Conservation (phyloP, 1,140 invertebrate genomes). For the Ylistrum balloti region DNA sequence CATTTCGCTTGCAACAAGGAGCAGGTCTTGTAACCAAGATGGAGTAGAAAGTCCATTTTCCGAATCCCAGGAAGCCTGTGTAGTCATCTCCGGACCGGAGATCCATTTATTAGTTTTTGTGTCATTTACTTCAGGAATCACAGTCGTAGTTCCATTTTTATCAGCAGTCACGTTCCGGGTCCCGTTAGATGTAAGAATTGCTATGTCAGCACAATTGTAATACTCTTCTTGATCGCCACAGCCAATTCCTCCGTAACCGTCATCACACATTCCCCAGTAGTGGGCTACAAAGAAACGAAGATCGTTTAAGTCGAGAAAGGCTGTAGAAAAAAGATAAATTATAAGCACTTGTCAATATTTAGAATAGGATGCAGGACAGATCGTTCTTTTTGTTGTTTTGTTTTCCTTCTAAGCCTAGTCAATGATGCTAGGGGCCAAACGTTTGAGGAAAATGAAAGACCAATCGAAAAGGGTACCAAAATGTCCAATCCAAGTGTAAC, state of each 20-base stretch:
- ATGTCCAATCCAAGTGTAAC: too few relatives aligned
- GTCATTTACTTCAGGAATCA: not conserved
- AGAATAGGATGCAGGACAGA: too few relatives aligned
- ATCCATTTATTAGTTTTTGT: not conserved
- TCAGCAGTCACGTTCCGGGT: not conserved
- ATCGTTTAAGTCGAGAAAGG: too few relatives aligned
- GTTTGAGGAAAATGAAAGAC: too few relatives aligned
- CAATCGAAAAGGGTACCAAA: too few relatives aligned
- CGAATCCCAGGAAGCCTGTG: not conserved
- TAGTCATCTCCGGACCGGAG: not conserved
- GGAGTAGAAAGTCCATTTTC: not conserved
- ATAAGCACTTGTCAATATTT: too few relatives aligned
- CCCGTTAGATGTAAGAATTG: slow-evolving; percentile 58
- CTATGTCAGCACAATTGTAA: slow-evolving; percentile 74
- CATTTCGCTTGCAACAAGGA: slow-evolving; percentile 1
- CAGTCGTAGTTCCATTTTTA: not conserved
- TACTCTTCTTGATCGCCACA: slow-evolving; percentile 74
- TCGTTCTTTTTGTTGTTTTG: too few relatives aligned
- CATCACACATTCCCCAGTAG: slow-evolving; percentile 66
- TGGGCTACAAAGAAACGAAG: slow-evolving; percentile 66
- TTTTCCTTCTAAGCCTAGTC: too few relatives aligned
- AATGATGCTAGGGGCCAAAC: too few relatives aligned
- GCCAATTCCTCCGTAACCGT: slow-evolving; percentile 67
- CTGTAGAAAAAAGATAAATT: too few relatives aligned
- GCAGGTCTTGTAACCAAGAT: not conserved